These are phyloP conservation scores for Zygaena filipendulae DNA, from an alignment of 2,888 invertebrate species.

Conservation along the genomic window DNA sequence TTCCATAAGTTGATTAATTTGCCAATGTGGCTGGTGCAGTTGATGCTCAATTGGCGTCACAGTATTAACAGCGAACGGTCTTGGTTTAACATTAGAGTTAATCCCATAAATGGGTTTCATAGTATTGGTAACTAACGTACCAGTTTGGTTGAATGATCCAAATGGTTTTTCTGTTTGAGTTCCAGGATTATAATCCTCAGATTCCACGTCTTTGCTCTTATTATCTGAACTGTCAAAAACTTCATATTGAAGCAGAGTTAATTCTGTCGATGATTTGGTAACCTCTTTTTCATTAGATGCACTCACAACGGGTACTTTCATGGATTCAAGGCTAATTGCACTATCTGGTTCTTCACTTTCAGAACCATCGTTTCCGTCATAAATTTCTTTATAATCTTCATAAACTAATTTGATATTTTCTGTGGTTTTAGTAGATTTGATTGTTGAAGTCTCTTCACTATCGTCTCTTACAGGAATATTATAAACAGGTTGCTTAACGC, in stretches of 20 bases:
- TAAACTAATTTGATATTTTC: constrained; percentile 39
- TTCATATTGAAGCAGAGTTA: constrained; percentile 35
- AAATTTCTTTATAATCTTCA: constrained; percentile 56
- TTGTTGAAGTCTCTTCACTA: constrained; percentile 42
- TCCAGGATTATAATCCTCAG: constrained; percentile 35
- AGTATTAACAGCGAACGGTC: constrained; percentile 49
- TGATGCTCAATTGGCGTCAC: constrained; percentile 46
- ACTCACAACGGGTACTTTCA: constrained; percentile 54
- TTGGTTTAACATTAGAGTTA: constrained; percentile 39
- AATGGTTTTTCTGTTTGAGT: constrained; percentile 64
- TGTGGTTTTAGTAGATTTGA: constrained; percentile 21
- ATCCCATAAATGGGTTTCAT: constrained; percentile 43
- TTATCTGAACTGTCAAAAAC: constrained; percentile 17
- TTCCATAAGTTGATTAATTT: constrained; percentile 54
- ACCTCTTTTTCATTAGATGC: constrained; percentile 34
- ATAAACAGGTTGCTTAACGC: constrained; percentile 46
- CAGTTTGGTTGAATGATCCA: constrained; percentile 33
- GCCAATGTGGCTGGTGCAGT: constrained; percentile 60
- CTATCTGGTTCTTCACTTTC: constrained; percentile 39
- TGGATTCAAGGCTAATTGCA: constrained; percentile 56
- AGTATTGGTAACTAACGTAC: constrained; percentile 38
- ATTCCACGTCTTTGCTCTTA: background rate
- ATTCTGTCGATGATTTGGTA: constrained; percentile 21
- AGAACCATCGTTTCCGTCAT: constrained; percentile 46
- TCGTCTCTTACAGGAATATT: constrained; percentile 58